Evolutionary conservation across 2,113 vertebrate species (phyloP).

Genomic region (Camelus dromedarius): DNA sequence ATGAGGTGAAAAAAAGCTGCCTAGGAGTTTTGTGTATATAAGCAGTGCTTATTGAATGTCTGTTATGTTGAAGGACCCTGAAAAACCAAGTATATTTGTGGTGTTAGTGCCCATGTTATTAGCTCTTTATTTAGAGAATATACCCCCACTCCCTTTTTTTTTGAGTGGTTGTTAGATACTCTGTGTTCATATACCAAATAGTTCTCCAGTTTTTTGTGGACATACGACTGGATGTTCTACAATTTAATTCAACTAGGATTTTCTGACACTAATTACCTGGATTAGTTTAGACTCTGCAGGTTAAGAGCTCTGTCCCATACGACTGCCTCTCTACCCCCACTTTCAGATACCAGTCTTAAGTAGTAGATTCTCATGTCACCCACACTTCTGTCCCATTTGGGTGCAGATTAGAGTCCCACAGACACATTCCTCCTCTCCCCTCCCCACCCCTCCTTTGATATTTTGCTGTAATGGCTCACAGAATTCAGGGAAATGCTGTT

Average conservation of each 20-base stretch:
- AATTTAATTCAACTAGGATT: neutral
- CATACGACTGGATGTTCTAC: neutral
- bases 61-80: neutral
- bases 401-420: neutral
- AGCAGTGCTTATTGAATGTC: neutral
- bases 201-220: neutral
- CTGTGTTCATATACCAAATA: neutral
- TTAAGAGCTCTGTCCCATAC: neutral
- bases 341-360: neutral
- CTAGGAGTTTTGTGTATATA: neutral
- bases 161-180: neutral
- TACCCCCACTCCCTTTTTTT: neutral
- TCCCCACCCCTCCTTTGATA: too few species aligned
- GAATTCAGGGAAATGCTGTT: neutral
- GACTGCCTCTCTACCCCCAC: neutral
- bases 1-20: neutral
- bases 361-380: neutral
- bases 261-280: neutral
- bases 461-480: neutral
- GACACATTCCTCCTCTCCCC: too few species aligned
- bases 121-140: neutral
- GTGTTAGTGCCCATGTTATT: neutral
- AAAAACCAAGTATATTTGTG: neutral
- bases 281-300: neutral
- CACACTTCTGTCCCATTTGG: neutral